Evolutionary conservation across 2,797 vertebrate genomes (phyloP).

Genomic region (Erethizon dorsatum): DNA sequence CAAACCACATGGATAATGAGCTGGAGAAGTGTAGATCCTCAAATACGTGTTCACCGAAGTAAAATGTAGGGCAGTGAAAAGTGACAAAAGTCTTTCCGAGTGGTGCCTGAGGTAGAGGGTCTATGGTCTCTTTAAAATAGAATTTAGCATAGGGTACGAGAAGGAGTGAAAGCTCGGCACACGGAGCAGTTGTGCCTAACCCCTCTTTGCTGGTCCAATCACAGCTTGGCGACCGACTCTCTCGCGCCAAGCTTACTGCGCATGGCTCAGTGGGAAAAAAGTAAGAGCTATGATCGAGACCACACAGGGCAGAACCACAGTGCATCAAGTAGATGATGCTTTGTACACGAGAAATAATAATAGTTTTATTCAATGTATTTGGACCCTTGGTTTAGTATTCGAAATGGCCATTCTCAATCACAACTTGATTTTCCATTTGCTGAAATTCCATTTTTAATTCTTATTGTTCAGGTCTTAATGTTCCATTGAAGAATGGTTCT

Average conservation of each 20-base stretch:
- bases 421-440: neutral
- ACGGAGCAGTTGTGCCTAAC: neutral
- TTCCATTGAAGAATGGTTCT: slow-evolving; percentile 2
- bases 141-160: neutral
- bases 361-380: neutral
- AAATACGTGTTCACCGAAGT: neutral
- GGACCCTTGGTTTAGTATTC: neutral
- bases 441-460: neutral
- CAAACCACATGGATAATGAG: neutral
- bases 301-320: neutral
- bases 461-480: neutral
- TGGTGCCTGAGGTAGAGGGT: neutral
- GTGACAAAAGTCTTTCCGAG: neutral
- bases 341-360: neutral
- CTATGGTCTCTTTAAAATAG: neutral
- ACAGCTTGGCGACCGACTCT: neutral
- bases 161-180: neutral
- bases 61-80: neutral
- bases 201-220: neutral
- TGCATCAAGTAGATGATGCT: neutral
- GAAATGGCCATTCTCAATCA: neutral
- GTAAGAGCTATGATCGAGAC: neutral
- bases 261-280: neutral
- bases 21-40: neutral
- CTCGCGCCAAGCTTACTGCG: neutral